phyloP scores from a whole-genome alignment of 2,888 invertebrate genomes.

The Folsomia candida region DNA sequence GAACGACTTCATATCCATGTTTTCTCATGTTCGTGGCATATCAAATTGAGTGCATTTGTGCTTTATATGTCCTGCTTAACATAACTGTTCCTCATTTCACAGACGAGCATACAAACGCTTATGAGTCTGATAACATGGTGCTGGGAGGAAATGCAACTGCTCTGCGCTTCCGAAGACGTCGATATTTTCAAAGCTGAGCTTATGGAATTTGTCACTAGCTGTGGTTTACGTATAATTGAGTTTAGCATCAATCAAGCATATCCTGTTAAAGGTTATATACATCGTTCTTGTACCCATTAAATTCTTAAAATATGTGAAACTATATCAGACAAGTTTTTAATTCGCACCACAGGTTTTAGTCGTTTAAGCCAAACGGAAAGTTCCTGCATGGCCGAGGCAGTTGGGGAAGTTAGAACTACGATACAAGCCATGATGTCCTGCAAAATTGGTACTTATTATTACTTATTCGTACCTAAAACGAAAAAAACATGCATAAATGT shows the following conservation, averaged over 20 bases:
- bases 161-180: conserved; percentile 21
- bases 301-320: neutral
- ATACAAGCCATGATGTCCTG: conserved; percentile 47
- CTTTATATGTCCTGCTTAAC: neutral
- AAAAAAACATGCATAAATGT: too few relatives aligned
- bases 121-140: conserved; percentile 49
- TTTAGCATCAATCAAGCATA: conserved; percentile 50
- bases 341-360: conserved; percentile 48
- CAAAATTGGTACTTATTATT: conserved; percentile 30
- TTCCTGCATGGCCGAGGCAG: conserved; percentile 48
- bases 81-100: conserved; percentile 10
- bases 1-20: conserved; percentile 80
- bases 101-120: conserved; percentile 47
- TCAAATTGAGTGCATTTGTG: conserved; percentile 7
- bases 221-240: conserved; percentile 46
- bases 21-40: conserved; percentile 63
- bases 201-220: conserved; percentile 47
- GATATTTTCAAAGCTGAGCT: conserved; percentile 39
- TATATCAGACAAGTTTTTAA: too few relatives aligned
- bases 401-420: conserved; percentile 48
- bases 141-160: conserved; percentile 39
- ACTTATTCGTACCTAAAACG: too few relatives aligned
- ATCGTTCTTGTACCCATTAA: neutral
- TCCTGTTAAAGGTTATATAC: conserved; percentile 46
- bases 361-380: conserved; percentile 48